phyloP scores from a whole-genome alignment of 1,140 invertebrate species.

The Cydia pomonella region DNA sequence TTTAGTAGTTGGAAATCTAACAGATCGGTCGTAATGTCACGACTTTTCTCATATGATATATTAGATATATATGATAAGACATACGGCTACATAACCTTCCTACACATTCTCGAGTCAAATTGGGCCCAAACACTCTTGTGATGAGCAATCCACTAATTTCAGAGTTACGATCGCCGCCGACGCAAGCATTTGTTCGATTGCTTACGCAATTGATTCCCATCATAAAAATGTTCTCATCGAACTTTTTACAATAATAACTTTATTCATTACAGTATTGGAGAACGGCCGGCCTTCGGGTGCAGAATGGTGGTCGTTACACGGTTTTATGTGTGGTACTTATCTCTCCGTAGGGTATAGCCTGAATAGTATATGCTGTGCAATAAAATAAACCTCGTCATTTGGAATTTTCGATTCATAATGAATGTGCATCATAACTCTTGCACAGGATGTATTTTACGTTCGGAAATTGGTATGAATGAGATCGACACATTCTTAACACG shows the following conservation, averaged over 20 bases:
- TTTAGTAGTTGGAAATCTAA: too few species aligned
- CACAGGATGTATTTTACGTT: conserved; percentile 6
- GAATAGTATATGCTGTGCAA: background rate
- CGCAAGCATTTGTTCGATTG: conserved; percentile 4
- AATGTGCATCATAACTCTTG: conserved; percentile 8
- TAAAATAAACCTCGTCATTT: conserved; percentile 26
- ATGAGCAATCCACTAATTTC: background rate
- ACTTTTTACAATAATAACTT: conserved; percentile 33
- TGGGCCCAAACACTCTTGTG: background rate
- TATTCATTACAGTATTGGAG: conserved; percentile 31
- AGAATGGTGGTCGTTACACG: conserved; percentile 24
- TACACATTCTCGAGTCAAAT: too few species aligned
- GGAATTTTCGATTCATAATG: conserved; percentile 22
- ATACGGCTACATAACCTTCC: too few species aligned
- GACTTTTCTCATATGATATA: too few species aligned
- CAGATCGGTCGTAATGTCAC: too few species aligned
- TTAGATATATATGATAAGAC: too few species aligned
- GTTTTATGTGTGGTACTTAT: conserved; percentile 32
- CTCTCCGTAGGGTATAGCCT: background rate
- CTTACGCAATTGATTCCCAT: conserved; percentile 7
- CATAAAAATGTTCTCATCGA: conserved; percentile 15
- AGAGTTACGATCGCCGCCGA: background rate
- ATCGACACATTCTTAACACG: background rate
- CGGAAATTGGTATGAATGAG: background rate
- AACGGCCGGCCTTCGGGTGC: conserved; percentile 8